Evolutionary conservation across 2,797 vertebrate genomes (phyloP), one percentile per base, ranked within the genome.

Genomic region (Potorous gilbertii): DNA sequence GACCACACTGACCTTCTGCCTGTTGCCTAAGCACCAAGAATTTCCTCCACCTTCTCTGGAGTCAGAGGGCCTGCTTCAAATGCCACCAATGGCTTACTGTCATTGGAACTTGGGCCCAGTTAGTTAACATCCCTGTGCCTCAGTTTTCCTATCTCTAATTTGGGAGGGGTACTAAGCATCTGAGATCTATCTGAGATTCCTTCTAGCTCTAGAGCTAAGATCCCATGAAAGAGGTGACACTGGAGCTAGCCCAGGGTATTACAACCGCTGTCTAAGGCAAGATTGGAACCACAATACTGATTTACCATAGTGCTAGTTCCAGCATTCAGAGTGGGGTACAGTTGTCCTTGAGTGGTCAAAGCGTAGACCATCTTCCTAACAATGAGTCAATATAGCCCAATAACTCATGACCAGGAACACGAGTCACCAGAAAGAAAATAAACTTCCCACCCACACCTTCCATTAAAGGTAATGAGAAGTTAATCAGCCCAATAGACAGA

Each of bases 401-500:
- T 87, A 97, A 96, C 95, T 96, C 92, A 95, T 95, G 94, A 94
- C 50, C 96, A 96, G 92, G 96, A 97, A 91, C 89, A 95, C 93
- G 96, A 95, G 91, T 97, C 57, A 90, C 90, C 90, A 95, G 89
- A 92, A 92, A 93, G 96, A 95, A 97, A 96, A 96, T 97, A 97
- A 95, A 98, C 96, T 94, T 95, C 55, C 94, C 0, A 31, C 93
- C 95, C 93, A 95, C 95, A 93, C 93, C 56, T 97, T 97, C 97
- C 96, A 97, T 98, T 98, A 97, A 96, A 97, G 92, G 96, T 97
- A 97, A 98, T 97, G 95, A 97, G 57, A 96, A 96, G 94, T 96
- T 97, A 98, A 97, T 98, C 95, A 96, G 93, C 74, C 96, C 95
- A 56, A 59, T 92, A 89, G 50, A 96, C 94, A 95, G 96, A 66